Evolutionary conservation across 2,888 invertebrate genomes (phyloP).

Genomic region (Agriotes lineatus): DNA sequence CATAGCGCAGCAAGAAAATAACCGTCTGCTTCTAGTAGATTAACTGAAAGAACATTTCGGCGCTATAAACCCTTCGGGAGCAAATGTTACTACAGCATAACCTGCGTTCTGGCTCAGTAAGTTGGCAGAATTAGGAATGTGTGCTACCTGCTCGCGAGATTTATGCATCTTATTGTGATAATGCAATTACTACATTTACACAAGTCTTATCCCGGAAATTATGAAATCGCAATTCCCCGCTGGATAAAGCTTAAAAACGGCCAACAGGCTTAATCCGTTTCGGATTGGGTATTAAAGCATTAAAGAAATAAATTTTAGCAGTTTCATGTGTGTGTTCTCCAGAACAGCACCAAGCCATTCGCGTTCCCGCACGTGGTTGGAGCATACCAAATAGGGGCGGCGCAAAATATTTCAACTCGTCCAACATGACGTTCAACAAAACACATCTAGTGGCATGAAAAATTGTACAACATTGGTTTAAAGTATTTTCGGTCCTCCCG

Average conservation of each 20-base stretch:
- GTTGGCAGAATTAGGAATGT: slow-evolving; percentile 20
- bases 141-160: slow-evolving; percentile 14
- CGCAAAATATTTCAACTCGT: slow-evolving; percentile 10
- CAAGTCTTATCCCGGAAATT: slow-evolving; percentile 6
- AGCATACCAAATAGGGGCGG: neutral
- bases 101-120: slow-evolving; percentile 14
- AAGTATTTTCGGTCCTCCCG: slow-evolving; percentile 6
- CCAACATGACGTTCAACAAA: slow-evolving; percentile 15
- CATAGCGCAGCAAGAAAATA: slow-evolving; percentile 24
- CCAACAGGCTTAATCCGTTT: slow-evolving; percentile 8
- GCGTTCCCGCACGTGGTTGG: neutral
- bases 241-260: slow-evolving; percentile 8
- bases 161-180: slow-evolving; percentile 14
- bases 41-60: slow-evolving; percentile 23
- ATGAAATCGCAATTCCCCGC: neutral
- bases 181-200: slow-evolving; percentile 6
- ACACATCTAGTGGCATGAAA: slow-evolving; percentile 11
- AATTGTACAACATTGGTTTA: slow-evolving; percentile 13
- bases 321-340: slow-evolving; percentile 3
- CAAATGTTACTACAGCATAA: slow-evolving; percentile 28
- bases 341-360: slow-evolving; percentile 10
- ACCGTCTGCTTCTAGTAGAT: slow-evolving; percentile 27
- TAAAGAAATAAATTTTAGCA: slow-evolving; percentile 16
- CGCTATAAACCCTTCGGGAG: slow-evolving; percentile 26
- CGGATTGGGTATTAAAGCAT: slow-evolving; percentile 17